Base-by-base conservation (phyloP, 2,888 invertebrate species). In the Xylota sylvarum region DNA sequence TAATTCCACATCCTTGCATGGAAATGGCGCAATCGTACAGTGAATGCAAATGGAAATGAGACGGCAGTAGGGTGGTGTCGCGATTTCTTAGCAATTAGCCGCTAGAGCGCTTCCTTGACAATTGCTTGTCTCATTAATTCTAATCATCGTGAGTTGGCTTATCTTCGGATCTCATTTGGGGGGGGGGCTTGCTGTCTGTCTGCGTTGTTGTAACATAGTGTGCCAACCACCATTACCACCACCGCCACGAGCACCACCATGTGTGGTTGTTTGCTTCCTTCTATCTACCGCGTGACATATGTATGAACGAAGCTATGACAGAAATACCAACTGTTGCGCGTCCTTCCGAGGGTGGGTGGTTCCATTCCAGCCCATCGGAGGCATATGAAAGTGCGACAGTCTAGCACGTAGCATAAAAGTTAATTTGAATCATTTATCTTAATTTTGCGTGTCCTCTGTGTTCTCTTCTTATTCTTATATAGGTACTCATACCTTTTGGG, bases 111-210 rank as follows among this genome's bases (percentile, higher is more conserved):
- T 82, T 86, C 82, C 82, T 78, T 86, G 86, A 86, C 86, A 82
- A 86, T 86, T 86, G 86, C 86, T 86, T 86, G 86, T 86, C 86
- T 86, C 86, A 86, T 86, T 86, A 86, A 86, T 86, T 86, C 86
- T 82, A 86, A 86, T 82, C 86, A 86, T 78, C 78, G 86, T 73
- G 86, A 86, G 86, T 69, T 82, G 82, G 82, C 82, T 86, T 86
- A 82, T 86, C 86, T 72, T 72, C 82, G 86, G 69, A 86, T 73
- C 82, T 78, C 82, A 82, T 78, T 82, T 67, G 67, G 82, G 81
- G 80, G 83, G n/a, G n/a, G n/a, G n/a, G n/a, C n/a, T 62, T 73
- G 67, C 69, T 70, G 70, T 46, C 72, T 73, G 78, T 62, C 78
- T 55, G 19, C 55, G 67, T 46, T 48, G 55, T 46, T 76, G 65